phyloP scores from a whole-genome alignment of 1,140 invertebrate genomes.

The Sipha flava region DNA sequence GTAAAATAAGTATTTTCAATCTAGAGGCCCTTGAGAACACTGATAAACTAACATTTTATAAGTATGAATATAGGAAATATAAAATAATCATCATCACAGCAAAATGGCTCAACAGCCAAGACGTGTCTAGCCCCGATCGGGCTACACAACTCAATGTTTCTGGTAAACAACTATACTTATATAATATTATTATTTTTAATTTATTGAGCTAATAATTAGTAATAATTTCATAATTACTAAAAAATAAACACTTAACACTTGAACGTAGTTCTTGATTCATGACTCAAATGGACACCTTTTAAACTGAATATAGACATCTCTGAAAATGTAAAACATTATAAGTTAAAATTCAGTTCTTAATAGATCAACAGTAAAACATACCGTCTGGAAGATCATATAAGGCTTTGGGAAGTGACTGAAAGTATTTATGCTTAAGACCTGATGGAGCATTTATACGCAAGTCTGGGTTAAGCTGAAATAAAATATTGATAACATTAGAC shows the following conservation, averaged over 20 bases:
- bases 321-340: conserved; percentile 49
- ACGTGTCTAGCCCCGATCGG: background rate
- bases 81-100: conserved; percentile 32
- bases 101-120: conserved; percentile 15
- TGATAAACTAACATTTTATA: conserved; percentile 24
- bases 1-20: conserved; percentile 22
- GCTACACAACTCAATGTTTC: conserved; percentile 30
- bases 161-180: conserved; percentile 29
- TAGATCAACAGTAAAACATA: conserved; percentile 46
- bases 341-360: background rate
- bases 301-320: conserved; percentile 88
- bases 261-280: conserved; percentile 47
- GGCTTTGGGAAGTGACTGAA: conserved; percentile 76
- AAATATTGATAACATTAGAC: conserved; percentile 17
- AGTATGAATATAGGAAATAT: conserved; percentile 29
- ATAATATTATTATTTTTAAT: conserved; percentile 24
- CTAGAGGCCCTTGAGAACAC: conserved; percentile 13
- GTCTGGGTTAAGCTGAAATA: conserved; percentile 70
- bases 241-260: conserved; percentile 8
- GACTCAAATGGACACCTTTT: conserved; percentile 69
- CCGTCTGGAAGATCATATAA: conserved; percentile 83
- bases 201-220: conserved; percentile 30
- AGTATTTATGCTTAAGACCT: conserved; percentile 84
- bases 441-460: conserved; percentile 76
- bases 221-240: conserved; percentile 10